Base-by-base conservation (phyloP, 2,888 invertebrate genomes). In the Torymus texanus region DNA sequence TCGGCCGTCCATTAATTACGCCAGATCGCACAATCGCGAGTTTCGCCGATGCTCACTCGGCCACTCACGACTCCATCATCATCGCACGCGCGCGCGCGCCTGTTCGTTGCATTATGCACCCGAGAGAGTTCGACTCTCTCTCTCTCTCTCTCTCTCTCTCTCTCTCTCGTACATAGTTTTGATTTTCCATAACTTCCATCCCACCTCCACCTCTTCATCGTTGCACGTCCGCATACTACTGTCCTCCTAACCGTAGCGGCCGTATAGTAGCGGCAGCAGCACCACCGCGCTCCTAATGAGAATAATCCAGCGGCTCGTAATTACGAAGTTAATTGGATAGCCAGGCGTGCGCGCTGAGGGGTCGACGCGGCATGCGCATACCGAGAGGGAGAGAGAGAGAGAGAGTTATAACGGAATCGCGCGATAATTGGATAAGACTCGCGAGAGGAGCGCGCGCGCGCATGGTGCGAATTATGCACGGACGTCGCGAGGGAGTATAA, bases 281-380 rank as follows among this genome's bases (percentile, higher is more conserved):
- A 51, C 81, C 72, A 21, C 59, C 70, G 82, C 78, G 81, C 82
- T 84, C 83, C 84, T 85, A 86, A 86, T 85, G 85, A 86, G 85
- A 84, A 85, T 84, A 85, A 85, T 85, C 85, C 84, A 81, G 82
- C 83, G 79, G 78, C 83, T 72, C 72, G 85, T 85, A 85, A 86
- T 86, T 86, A 85, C 85, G 81, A 84, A 85, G 84, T 86, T 87
- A 86, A 87, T 86, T 86, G 85, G 86, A 86, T 84, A 83, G 83
- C 82, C 80, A 16, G 50, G 11, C 56, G 51, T 21, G 21, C 11
- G 41, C 29, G 56, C 11, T 13, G 51, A 21, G 61, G 50, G 14
- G 16, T 24, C 41, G 65, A 16, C 63, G 63, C 56, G 13, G 29
- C 58, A 18, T 51, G 21, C 16, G 13, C 16, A 41, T 41, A 8